These are phyloP conservation scores for Marronus borbonicus DNA, from an alignment of 2,888 invertebrate genomes.

Conservation along the genomic window DNA sequence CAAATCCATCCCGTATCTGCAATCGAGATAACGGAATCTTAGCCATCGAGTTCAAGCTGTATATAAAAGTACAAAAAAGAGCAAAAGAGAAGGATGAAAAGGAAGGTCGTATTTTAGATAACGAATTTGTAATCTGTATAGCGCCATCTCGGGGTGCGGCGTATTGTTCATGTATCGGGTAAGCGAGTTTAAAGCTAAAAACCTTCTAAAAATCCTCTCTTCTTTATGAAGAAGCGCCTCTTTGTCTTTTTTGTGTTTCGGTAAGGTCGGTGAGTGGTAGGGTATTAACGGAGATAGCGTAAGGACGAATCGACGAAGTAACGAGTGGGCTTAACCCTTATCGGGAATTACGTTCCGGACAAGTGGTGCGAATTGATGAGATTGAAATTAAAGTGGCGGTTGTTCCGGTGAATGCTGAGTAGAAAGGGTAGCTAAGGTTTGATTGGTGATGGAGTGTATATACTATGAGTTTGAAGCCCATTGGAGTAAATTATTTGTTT, in stretches of 20 bases:
- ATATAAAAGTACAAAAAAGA: neutral
- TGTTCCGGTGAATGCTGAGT: neutral
- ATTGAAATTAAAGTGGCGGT: slow-evolving; percentile 74
- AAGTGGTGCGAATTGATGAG: slow-evolving; percentile 73
- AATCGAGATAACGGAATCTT: slow-evolving; percentile 62
- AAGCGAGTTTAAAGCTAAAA: neutral
- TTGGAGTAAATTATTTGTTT: too few relatives aligned
- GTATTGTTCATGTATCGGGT: slow-evolving; percentile 4
- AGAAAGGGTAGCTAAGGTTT: slow-evolving; percentile 18
- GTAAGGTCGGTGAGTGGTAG: neutral
- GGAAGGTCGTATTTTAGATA: neutral
- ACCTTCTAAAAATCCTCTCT: neutral
- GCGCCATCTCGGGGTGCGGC: neutral
- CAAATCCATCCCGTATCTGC: slow-evolving; percentile 94
- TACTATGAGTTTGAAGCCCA: neutral
- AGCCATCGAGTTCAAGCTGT: neutral
- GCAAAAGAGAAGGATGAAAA: too few relatives aligned
- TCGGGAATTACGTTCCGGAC: slow-evolving; percentile 73
- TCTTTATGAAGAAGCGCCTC: neutral
- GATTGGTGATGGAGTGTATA: slow-evolving; percentile 11
- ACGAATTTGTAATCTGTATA: slow-evolving; percentile 32
- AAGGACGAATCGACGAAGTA: slow-evolving; percentile 20
- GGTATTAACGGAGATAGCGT: slow-evolving; percentile 32
- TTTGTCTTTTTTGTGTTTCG: slow-evolving; percentile 8
- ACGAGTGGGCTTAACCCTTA: slow-evolving; percentile 64